Evolutionary conservation across 2,888 invertebrate genomes (phyloP), one percentile per base, ranked within the genome.

Genomic region (Agriopis marginaria): DNA sequence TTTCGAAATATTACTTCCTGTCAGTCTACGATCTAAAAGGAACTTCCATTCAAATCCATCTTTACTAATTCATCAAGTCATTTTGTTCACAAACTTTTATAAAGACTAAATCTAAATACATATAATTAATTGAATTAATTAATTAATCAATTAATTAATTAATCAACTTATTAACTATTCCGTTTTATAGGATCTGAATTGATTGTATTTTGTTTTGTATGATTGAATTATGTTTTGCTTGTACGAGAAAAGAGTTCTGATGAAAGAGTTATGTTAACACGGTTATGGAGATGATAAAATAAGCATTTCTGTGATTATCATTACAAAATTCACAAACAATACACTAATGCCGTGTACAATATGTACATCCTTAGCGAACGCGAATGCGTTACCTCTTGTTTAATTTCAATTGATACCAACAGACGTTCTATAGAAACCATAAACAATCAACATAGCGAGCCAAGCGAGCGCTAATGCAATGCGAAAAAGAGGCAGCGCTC

Each of bases 281-380:
- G 68, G 51, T 63, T 50, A 56, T 61, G 54, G 7, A 42, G 54
- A 67, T 68, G 47, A 44, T 66, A 70, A 69, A 68, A 53, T 69
- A 63, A 59, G 63, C 63, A 68, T 68, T 68, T 68, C 63, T 63
- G 68, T 68, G 63, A 68, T 68, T 63, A 51, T 42, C 59, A 63
- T 63, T 58, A 63, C 51, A 39, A 10, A 51, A 23, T 50, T 59
- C 32, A 59, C 47, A 59, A 59, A 47, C n/a, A 44, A 7, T 3
- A 42, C 7, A 14, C 14, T 32, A 32, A 39, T 51, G 63, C n/a
- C n/a, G n/a, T n/a, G n/a, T n/a, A n/a, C n/a, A n/a, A n/a, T 45
- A 5, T 32, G 3, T 32, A 32, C 1, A 32, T 32, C 5, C 32
- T 5, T 32, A 32, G 32, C 32, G 17, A 32, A 32, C 5, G 32